Evolutionary conservation across 2,888 invertebrate species (phyloP).

Genomic region (Drosophila greeni): DNA sequence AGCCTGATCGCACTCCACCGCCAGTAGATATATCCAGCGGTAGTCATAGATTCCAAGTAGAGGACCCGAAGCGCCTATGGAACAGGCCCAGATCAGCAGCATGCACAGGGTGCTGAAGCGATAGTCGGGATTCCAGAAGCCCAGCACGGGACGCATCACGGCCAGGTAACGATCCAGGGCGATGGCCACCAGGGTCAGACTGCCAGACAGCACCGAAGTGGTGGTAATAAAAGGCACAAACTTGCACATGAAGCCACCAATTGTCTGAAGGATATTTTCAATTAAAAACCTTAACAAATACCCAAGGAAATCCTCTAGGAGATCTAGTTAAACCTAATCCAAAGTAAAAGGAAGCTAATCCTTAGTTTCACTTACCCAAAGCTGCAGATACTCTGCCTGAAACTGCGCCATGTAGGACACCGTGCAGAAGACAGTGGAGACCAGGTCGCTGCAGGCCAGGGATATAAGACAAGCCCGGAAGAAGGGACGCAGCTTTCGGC

Average conservation of each 20-base stretch:
- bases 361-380: constrained; percentile 68
- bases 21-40: constrained; percentile 57
- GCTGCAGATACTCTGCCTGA: constrained; percentile 62
- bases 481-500: constrained; percentile 80
- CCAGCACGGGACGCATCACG: constrained; percentile 78
- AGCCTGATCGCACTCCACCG: neutral
- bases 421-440: constrained; percentile 71
- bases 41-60: constrained; percentile 77
- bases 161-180: constrained; percentile 81
- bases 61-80: constrained; percentile 79
- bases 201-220: constrained; percentile 80
- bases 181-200: constrained; percentile 80
- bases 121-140: constrained; percentile 79
- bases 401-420: constrained; percentile 71
- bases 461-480: constrained; percentile 80
- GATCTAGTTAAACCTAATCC: neutral
- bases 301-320: neutral
- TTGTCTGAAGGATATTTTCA: constrained; percentile 70
- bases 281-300: neutral
- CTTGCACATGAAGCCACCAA: constrained; percentile 80
- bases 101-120: constrained; percentile 75
- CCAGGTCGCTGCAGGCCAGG: constrained; percentile 79
- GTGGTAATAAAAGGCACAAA: constrained; percentile 80
- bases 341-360: neutral
- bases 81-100: constrained; percentile 77